Conservation (phyloP, 2,113 vertebrate genomes). For the Callospermophilus lateralis region DNA sequence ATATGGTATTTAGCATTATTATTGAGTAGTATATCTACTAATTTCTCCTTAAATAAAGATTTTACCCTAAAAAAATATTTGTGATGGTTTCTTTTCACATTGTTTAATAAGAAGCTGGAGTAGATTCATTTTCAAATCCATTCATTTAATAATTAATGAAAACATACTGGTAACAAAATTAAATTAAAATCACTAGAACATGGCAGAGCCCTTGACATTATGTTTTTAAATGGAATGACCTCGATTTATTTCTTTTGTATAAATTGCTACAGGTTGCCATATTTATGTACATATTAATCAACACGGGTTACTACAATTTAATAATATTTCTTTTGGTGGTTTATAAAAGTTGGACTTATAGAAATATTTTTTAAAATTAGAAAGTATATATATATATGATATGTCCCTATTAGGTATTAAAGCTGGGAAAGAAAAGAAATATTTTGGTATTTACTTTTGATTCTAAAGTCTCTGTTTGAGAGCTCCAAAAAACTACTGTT, state of each 20-base stretch:
- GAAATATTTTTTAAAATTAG: constrained; percentile 35
- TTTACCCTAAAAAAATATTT: background rate
- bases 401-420: background rate
- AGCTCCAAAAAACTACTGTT: background rate
- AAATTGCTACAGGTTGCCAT: background rate
- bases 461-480: background rate
- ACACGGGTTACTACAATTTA: background rate
- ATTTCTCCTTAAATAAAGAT: background rate
- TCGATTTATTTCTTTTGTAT: background rate
- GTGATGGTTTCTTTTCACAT: background rate
- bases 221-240: background rate
- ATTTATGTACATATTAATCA: background rate
- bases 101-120: background rate
- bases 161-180: background rate
- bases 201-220: background rate
- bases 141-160: constrained; percentile 7
- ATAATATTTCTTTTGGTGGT: background rate
- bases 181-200: constrained; percentile 3
- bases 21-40: background rate
- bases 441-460: background rate
- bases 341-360: background rate
- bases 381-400: background rate
- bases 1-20: background rate
- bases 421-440: background rate
- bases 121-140: background rate